Percentiles rank a stretch among this genome's conserved stretches.
These are phyloP conservation scores for Presbytis comata DNA, from an alignment of 2,797 vertebrate genomes.

Conservation along the genomic window DNA sequence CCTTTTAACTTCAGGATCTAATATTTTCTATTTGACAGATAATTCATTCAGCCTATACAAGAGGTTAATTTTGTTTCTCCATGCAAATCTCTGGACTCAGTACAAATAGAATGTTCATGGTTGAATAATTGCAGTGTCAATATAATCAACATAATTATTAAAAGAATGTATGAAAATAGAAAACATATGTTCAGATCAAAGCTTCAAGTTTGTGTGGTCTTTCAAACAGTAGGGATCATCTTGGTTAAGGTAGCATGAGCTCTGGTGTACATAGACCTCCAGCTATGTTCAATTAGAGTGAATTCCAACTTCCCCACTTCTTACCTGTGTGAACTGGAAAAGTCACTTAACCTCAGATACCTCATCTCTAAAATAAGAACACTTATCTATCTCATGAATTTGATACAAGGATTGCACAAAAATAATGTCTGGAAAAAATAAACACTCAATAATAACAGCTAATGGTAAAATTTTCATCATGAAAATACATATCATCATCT, in stretches of 20 bases:
- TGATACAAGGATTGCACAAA: neutral
- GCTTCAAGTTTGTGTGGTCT: neutral
- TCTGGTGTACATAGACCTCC: neutral
- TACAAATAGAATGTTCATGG: neutral
- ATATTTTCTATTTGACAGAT: neutral
- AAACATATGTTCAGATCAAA: neutral
- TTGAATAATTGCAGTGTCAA: neutral
- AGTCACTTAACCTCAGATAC: neutral
- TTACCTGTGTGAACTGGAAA: neutral
- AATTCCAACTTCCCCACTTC: neutral
- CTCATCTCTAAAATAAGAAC: neutral
- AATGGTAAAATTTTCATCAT: neutral
- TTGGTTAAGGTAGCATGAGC: neutral
- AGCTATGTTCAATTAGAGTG: neutral
- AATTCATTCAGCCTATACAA: neutral
- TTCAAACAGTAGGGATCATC: neutral
- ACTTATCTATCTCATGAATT: neutral
- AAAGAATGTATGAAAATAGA: neutral
- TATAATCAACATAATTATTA: neutral
- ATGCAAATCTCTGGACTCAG: neutral
- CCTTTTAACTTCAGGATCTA: constrained; percentile 37
- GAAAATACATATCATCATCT: neutral
- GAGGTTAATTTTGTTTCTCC: neutral
- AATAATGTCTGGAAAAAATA: neutral
- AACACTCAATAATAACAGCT: neutral